Percentiles rank a stretch among this genome's conserved stretches.
These are phyloP conservation scores for Leptinotarsa texana DNA, from an alignment of 1,140 invertebrate species.

Conservation along the genomic window DNA sequence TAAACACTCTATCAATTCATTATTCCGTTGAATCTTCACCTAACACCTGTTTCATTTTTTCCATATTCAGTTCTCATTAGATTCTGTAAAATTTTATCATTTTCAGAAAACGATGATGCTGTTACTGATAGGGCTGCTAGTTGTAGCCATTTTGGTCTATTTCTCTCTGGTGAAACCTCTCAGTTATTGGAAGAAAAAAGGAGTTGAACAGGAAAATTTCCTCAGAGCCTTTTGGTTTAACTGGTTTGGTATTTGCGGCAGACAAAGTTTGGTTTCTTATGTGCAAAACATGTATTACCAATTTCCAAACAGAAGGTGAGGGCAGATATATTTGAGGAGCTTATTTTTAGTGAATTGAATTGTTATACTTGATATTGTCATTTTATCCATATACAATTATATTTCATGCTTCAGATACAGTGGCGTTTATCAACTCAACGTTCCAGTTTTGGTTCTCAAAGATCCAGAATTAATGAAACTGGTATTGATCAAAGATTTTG, in stretches of 20 bases:
- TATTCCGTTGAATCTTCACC: no score
- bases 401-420: conserved; percentile 43
- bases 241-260: conserved; percentile 2
- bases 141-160: conserved; percentile 4
- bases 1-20: no score
- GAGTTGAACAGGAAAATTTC: conserved; percentile 5
- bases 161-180: not conserved
- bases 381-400: not conserved
- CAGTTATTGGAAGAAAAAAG: not conserved
- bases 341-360: no score
- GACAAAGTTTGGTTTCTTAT: conserved; percentile 3
- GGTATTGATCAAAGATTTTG: conserved; percentile 59
- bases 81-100: no score
- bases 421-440: conserved; percentile 55
- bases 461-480: conserved; percentile 58
- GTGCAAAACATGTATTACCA: not conserved
- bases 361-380: no score
- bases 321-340: no score
- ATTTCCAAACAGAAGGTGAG: not conserved
- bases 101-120: not conserved
- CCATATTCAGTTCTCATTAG: no score
- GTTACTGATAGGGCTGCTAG: not conserved
- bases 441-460: conserved; percentile 53
- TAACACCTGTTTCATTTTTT: no score
- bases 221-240: not conserved